Percentiles rank a stretch among this genome's conserved stretches.
These are phyloP conservation scores for Bruchidius siliquastri DNA, from an alignment of 2,888 invertebrate genomes.

Conservation along the genomic window DNA sequence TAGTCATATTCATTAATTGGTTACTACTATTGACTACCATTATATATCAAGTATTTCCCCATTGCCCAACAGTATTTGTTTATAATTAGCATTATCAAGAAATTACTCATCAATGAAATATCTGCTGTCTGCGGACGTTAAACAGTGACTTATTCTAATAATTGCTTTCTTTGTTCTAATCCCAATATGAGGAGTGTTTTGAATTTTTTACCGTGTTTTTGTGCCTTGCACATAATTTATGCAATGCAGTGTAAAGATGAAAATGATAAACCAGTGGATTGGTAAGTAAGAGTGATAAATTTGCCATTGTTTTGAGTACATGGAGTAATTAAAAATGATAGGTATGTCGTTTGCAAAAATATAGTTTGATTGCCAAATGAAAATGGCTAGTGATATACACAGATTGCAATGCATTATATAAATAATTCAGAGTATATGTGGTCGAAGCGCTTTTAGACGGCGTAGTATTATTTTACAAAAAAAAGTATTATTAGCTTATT, in stretches of 20 bases:
- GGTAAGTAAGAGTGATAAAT: conserved; percentile 48
- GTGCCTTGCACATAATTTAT: neutral
- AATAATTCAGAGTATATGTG: too few species aligned
- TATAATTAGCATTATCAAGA: neutral
- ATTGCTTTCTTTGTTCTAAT: neutral
- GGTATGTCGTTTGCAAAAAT: too few species aligned
- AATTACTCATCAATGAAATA: neutral
- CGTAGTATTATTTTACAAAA: too few species aligned
- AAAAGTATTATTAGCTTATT: too few species aligned
- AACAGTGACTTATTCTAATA: neutral
- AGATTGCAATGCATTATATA: too few species aligned
- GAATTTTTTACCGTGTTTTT: neutral
- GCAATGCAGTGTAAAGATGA: conserved; percentile 54
- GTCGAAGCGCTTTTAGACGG: too few species aligned
- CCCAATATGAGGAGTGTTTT: neutral
- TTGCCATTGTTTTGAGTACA: too few species aligned
- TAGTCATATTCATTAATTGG: neutral
- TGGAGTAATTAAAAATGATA: too few species aligned
- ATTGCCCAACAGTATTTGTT: neutral
- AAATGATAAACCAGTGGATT: conserved; percentile 62
- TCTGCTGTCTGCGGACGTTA: neutral
- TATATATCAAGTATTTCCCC: neutral
- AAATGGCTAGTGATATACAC: too few species aligned
- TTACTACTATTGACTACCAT: neutral
- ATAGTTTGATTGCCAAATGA: too few species aligned